A percentile compares a stretch with the other conserved stretches of the same genome.
Evolutionary conservation across 1,140 invertebrate species (phyloP).

Genomic region (Bilobella aurantiaca): DNA sequence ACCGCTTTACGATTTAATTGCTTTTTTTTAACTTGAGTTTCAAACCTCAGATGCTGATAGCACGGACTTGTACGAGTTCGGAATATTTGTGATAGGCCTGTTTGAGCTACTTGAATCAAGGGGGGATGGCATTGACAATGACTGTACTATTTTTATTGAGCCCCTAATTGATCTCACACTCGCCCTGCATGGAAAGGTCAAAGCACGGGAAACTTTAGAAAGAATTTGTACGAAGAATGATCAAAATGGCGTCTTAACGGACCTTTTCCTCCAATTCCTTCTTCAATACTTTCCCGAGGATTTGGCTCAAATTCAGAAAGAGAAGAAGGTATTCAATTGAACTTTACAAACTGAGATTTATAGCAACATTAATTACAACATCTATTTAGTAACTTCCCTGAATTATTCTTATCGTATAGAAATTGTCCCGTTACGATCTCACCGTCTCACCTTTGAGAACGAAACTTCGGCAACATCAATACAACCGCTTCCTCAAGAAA

Average conservation of each 20-base stretch:
- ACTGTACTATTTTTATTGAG: constrained; percentile 21
- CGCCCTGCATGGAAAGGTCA: not conserved
- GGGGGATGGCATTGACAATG: constrained; percentile 6
- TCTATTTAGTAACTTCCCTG: not conserved
- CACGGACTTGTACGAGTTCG: not conserved
- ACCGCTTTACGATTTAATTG: not conserved
- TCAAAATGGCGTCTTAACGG: constrained; percentile 19
- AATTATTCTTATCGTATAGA: not conserved
- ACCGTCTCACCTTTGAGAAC: not conserved
- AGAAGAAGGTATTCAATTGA: not conserved
- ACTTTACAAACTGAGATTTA: too few relatives aligned
- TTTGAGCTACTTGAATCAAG: constrained; percentile 12
- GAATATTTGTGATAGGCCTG: constrained; percentile 1
- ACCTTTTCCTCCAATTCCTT: constrained; percentile 21
- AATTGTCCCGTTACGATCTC: not conserved
- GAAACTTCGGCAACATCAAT: not conserved
- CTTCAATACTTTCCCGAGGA: constrained; percentile 14
- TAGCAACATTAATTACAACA: not conserved
- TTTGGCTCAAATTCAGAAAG: constrained; percentile 1
- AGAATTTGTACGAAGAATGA: constrained; percentile 4
- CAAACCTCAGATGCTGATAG: not conserved
- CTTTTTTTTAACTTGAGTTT: not conserved
- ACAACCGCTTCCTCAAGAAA: not conserved
- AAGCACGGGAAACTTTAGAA: constrained; percentile 14
- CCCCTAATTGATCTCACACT: constrained; percentile 21